Evolutionary conservation across 2,113 vertebrate genomes (phyloP).

Genomic region (Bothrops jararaca): DNA sequence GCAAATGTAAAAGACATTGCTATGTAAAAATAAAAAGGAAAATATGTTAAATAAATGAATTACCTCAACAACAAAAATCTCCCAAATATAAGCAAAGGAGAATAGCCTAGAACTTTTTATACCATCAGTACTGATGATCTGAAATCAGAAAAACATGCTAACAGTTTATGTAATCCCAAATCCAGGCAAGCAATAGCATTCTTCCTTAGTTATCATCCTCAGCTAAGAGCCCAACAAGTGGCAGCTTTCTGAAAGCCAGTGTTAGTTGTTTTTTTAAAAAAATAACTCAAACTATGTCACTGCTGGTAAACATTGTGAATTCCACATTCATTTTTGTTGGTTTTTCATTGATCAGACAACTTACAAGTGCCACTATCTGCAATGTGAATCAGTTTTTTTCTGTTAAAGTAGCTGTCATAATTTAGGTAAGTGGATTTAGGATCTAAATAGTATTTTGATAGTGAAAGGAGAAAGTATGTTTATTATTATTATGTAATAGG

Average conservation of each 20-base stretch:
- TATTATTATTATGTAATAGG: neutral
- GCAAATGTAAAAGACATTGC: neutral
- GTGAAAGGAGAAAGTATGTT: neutral
- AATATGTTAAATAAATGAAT: neutral
- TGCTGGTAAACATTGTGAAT: neutral
- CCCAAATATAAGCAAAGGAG: neutral
- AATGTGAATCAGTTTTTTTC: neutral
- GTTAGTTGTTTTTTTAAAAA: neutral
- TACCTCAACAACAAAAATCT: neutral
- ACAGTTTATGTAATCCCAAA: constrained; percentile 17
- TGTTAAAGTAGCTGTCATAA: neutral
- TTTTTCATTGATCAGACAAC: neutral
- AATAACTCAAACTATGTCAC: neutral
- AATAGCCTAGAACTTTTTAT: neutral
- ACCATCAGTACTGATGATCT: neutral
- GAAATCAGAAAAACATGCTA: fast-evolving
- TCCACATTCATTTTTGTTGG: neutral
- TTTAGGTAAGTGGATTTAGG: neutral
- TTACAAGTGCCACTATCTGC: neutral
- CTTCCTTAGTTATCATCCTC: constrained; percentile 8
- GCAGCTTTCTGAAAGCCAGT: neutral
- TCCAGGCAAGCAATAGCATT: neutral
- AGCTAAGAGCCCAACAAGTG: neutral
- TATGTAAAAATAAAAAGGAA: neutral
- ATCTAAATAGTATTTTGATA: neutral